Evolutionary conservation across 2,888 invertebrate species (phyloP).

Genomic region (Junonia oenone): DNA sequence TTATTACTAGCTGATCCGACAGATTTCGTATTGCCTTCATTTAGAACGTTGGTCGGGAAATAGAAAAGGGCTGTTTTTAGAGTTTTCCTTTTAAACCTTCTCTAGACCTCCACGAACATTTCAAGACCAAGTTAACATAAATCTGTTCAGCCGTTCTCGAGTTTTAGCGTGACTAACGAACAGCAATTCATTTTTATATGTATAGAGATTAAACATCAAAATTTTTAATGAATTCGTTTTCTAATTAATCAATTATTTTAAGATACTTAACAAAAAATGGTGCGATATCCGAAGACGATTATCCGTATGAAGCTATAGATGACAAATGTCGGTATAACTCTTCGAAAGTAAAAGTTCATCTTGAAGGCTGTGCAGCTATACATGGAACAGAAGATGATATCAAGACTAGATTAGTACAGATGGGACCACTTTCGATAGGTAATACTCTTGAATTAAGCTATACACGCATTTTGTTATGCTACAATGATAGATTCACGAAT

Average conservation of each 20-base stretch:
- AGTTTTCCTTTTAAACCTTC: too few species aligned
- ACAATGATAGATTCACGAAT: neutral
- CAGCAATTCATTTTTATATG: too few species aligned
- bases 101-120: too few species aligned
- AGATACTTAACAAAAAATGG: slow-evolving; percentile 5
- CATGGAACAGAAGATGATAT: neutral
- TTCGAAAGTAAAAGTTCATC: neutral
- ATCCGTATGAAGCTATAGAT: slow-evolving; percentile 1
- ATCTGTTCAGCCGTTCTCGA: too few species aligned
- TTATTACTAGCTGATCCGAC: too few species aligned
- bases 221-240: neutral
- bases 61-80: too few species aligned
- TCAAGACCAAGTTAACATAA: too few species aligned
- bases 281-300: neutral
- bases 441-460: neutral
- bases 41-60: too few species aligned
- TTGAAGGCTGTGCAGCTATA: neutral
- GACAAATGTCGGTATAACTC: neutral
- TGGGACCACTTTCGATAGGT: slow-evolving; percentile 10
- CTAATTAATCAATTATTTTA: too few species aligned
- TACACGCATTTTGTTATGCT: neutral
- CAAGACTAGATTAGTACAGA: neutral
- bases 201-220: too few species aligned
- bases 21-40: too few species aligned
- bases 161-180: too few species aligned